Evolutionary conservation across 2,888 invertebrate genomes (phyloP), one percentile per base, ranked within the genome.

Genomic region (Cylindroiulus punctatus): DNA sequence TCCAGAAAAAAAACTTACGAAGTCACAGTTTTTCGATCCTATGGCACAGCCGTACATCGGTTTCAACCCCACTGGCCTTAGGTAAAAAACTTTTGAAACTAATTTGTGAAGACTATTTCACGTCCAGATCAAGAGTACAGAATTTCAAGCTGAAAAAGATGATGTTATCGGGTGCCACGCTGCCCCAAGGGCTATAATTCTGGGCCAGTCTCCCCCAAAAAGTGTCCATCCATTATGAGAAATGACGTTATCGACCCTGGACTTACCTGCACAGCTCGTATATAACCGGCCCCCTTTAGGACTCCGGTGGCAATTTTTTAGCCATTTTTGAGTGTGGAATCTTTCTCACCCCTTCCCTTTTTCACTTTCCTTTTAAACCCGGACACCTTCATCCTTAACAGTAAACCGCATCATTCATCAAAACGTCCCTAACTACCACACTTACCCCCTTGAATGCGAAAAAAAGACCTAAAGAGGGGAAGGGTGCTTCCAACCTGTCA

Each of bases 361-460:
- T 26, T 14, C 22, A 22, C 30, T 47, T 84, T 52, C 44, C 52
- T 47, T 84, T 42, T 42, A 44, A 44, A 44, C n/a, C 12, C 1
- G 40, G 36, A 83, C 83, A 83, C 83, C 42, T 83, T 83, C 83
- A 36, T 83, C 83, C 42, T 44, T 52, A 84, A 84, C 32, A 22
- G 84, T 47, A 84, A 47, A 47, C 84, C 84, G 44, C 84, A 84
- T 84, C 84, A 30, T 84, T 84, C 52, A 84, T 84, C 84, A 84
- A 84, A 52, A 44, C 47, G 82, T 82, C 82, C 40, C 65, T 65
- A 82, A 82, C 36, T 40, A 82, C 82, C 82, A 82, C 82, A 26
- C 65, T 65, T 65, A 65, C 65, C 65, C 82, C 36, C 82, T 82
- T 82, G 17, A 82, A 36, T 82, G 82, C 36, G 36, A 82, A n/a